Conservation (phyloP, 2,113 vertebrate genomes). For the Asarcornis scutulata region DNA sequence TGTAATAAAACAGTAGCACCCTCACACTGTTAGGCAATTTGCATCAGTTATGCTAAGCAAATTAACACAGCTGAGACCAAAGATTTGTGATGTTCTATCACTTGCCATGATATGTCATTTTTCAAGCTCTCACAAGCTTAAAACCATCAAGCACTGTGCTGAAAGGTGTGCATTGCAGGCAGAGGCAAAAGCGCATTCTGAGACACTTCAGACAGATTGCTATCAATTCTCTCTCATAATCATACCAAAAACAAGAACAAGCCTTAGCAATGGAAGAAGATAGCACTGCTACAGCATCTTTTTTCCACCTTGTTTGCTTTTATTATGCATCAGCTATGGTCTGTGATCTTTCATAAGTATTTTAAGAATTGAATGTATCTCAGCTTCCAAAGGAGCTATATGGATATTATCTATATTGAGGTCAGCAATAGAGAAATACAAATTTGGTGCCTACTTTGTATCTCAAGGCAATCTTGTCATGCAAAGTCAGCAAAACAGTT, state of each 20-base stretch:
- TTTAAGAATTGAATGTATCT: background rate
- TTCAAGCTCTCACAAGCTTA: background rate
- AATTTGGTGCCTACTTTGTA: background rate
- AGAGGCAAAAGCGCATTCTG: background rate
- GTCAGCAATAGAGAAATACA: background rate
- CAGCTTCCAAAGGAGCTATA: background rate
- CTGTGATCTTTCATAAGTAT: slow-evolving; percentile 2
- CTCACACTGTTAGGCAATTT: background rate
- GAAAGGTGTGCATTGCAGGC: background rate
- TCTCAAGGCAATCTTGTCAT: background rate
- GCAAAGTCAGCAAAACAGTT: background rate
- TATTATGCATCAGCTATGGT: background rate
- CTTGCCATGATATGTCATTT: background rate
- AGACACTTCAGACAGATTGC: background rate
- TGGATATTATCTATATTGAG: background rate
- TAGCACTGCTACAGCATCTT: background rate
- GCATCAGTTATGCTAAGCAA: background rate
- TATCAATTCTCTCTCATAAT: background rate
- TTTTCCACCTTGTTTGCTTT: background rate
- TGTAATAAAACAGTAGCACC: background rate
- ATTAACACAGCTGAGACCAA: background rate
- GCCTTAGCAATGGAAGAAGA: background rate
- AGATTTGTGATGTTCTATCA: background rate
- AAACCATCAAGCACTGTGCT: background rate
- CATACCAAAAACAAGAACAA: background rate